Evolutionary conservation across 2,113 vertebrate species (phyloP), one percentile per base, ranked within the genome.

Genomic region (Ammospiza nelsoni): DNA sequence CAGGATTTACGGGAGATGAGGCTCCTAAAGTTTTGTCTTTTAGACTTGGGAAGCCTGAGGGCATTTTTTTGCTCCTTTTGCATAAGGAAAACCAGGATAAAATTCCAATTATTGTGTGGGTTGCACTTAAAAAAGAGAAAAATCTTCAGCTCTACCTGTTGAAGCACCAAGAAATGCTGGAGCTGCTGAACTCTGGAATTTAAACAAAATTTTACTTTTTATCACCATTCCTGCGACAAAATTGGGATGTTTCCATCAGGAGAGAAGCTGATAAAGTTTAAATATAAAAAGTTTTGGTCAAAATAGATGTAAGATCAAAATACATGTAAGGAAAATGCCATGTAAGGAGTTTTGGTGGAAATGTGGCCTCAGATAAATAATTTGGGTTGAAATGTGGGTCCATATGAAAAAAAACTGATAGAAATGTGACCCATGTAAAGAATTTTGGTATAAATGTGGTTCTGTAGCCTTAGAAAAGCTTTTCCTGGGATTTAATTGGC

Each of bases 161-260:
- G 12, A 22, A 57, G 29, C 54, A 41, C 19, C 33, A 4, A 24
- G 63, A 59, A 72, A 33, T 7, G 17, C 62, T 76, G 62, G 28
- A 83, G 44, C 35, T 77, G 54, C 79, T 11, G 20, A 74, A 41
- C 8, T 11, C 33, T 1, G 2, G 67, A 55, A 90, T 68, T 29
- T 4, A 65, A 92, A 27, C 5, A 2, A 5, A 37, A 23, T 18
- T 12, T 61, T 4, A 5, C 13, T 37, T 69, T 37, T 71, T 31
- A 25, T 31, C 58, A 3, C 8, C 19, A 2, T 35, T 22, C 17
- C 24, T 0, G 0, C 14, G 21, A 2, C 9, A 44, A 84, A 73
- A 59, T 3, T 6, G 46, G 33, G 65, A 12, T 14, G 2, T 74
- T 65, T 55, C 49, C 29, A 0, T 3, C 21, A 22, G 23, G 1